Conservation (phyloP, 2,888 invertebrate genomes). For the Amphipyra berbera region DNA sequence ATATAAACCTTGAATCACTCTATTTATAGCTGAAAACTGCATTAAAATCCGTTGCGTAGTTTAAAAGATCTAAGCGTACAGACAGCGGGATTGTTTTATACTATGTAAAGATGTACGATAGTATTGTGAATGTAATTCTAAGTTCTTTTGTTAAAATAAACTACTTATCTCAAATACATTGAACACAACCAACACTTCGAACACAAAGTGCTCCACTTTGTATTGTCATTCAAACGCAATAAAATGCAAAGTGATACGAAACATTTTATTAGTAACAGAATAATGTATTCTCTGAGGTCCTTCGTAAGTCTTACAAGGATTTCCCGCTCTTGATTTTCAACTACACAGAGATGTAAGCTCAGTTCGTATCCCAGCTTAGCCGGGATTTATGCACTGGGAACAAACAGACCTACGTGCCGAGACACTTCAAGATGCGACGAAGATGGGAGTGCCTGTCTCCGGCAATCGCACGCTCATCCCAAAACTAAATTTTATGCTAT, state of each 20-base stretch:
- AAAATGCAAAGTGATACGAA: slow-evolving; percentile 25
- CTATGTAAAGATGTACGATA: too few relatives aligned
- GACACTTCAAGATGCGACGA: slow-evolving; percentile 56
- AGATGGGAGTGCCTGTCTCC: slow-evolving; percentile 47
- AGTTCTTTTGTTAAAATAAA: slow-evolving; percentile 2
- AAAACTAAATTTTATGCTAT: slow-evolving; percentile 16
- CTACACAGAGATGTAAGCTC: slow-evolving; percentile 57
- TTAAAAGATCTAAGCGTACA: too few relatives aligned
- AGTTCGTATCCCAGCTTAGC: slow-evolving; percentile 59
- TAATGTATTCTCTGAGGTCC: slow-evolving; percentile 29
- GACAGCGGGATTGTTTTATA: too few relatives aligned
- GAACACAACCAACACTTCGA: not conserved
- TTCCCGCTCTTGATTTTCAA: slow-evolving; percentile 52
- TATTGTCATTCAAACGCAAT: slow-evolving; percentile 20
- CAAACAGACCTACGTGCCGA: slow-evolving; percentile 58
- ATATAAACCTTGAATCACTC: too few relatives aligned
- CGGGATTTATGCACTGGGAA: slow-evolving; percentile 62
- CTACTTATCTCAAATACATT: slow-evolving; percentile 3
- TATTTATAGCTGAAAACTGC: too few relatives aligned
- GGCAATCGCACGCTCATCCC: slow-evolving; percentile 38
- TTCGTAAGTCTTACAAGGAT: slow-evolving; percentile 38
- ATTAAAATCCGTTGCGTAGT: too few relatives aligned
- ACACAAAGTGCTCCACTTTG: slow-evolving; percentile 9
- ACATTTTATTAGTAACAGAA: slow-evolving; percentile 44
- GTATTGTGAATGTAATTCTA: not conserved